A percentile compares a stretch with the other conserved stretches of the same genome.
phyloP scores from a whole-genome alignment of 2,888 invertebrate genomes.

The Monochamus alternatus region DNA sequence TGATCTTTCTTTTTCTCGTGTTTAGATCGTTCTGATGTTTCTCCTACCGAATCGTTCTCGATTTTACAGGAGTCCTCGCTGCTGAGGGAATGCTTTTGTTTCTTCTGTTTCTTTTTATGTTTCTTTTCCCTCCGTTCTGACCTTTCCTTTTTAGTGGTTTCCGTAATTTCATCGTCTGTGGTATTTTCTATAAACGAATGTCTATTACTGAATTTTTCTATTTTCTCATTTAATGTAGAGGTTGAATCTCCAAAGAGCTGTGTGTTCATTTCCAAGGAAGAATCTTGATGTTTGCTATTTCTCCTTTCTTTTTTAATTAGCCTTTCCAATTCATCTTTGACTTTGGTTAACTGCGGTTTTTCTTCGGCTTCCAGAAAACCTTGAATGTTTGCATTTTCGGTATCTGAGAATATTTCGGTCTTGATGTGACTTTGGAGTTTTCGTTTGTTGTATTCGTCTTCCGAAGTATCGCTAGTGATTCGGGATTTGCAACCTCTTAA shows the following conservation, averaged over 20 bases:
- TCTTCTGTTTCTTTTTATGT: constrained; percentile 89
- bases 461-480: constrained; percentile 86
- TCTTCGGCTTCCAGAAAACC: constrained; percentile 68
- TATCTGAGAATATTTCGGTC: constrained; percentile 76
- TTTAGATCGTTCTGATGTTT: constrained; percentile 63
- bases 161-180: constrained; percentile 64
- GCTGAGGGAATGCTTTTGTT: constrained; percentile 79
- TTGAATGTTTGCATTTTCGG: constrained; percentile 67
- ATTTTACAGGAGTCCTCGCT: constrained; percentile 74
- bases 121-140: constrained; percentile 78
- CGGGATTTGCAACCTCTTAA: constrained; percentile 80
- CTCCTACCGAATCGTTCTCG: constrained; percentile 61
- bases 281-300: constrained; percentile 63
- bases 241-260: constrained; percentile 7
- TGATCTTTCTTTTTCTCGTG: constrained; percentile 68
- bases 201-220: constrained; percentile 60
- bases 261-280: constrained; percentile 49
- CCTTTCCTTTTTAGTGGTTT: constrained; percentile 62
- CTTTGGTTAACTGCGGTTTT: constrained; percentile 56
- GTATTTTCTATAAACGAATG: constrained; percentile 63
- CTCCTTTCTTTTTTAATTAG: constrained; percentile 66
- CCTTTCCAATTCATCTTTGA: constrained; percentile 64
- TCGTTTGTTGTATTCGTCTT: constrained; percentile 77
- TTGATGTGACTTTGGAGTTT: constrained; percentile 74
- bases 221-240: constrained; percentile 60